Conservation (phyloP, 2,888 invertebrate species). For the Eremobia ochroleuca region DNA sequence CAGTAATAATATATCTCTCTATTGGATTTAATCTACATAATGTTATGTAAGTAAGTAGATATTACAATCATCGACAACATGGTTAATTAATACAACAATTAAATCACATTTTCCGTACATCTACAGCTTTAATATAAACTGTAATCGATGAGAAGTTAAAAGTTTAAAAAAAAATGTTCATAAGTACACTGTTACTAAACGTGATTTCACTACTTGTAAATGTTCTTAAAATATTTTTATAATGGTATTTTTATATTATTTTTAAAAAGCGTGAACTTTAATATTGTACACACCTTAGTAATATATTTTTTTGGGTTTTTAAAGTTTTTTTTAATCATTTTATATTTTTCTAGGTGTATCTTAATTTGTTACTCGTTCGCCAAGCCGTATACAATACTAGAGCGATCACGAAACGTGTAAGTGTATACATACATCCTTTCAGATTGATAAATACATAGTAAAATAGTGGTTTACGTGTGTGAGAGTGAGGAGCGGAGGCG, state of each 20-base stretch:
- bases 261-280: constrained; percentile 84
- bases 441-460: constrained; percentile 86
- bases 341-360: constrained; percentile 79
- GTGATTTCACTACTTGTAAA: constrained; percentile 86
- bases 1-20: constrained; percentile 88
- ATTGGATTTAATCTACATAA: constrained; percentile 87
- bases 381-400: constrained; percentile 90
- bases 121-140: constrained; percentile 81
- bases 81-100: constrained; percentile 88
- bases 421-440: constrained; percentile 85
- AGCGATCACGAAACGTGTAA: constrained; percentile 83
- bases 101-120: constrained; percentile 88
- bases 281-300: constrained; percentile 89
- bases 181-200: constrained; percentile 87
- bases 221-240: constrained; percentile 88
- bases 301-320: constrained; percentile 79
- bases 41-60: constrained; percentile 86
- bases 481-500: constrained; percentile 76
- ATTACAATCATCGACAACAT: constrained; percentile 85
- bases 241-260: constrained; percentile 76
- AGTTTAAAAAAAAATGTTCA: constrained; percentile 77
- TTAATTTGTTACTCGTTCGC: constrained; percentile 86
- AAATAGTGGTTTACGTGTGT: constrained; percentile 80
- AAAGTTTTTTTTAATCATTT: constrained; percentile 70
- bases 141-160: constrained; percentile 79